Base-by-base conservation (phyloP, 2,888 invertebrate species). In the Patella caerulea region DNA sequence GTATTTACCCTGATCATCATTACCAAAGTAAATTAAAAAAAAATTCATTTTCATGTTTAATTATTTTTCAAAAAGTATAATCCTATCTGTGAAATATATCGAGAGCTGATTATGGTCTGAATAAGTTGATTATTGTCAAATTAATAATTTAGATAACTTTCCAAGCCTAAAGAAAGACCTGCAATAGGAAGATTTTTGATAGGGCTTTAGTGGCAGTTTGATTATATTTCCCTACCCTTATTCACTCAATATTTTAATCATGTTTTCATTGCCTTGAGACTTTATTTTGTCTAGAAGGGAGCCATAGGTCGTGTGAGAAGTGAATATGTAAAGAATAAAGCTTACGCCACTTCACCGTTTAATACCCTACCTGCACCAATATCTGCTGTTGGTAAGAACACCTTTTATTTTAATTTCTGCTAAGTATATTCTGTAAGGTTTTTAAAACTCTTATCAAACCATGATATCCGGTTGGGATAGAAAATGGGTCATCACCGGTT, bases 321-420 rank as follows among this genome's bases (percentile, higher is more conserved):
- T 52, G 88, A 89, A 65, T 88, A 89, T 86, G 90, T 83, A 78
- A 94, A 81, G 92, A 94, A 70, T 74, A 65, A 65, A 65, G 24
- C 14, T 14, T 65, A 24, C 24, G 24, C 19, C 14, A 65, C 19
- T 65, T 65, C 65, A 65, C 24, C 24, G 12, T 65, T 65, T 65
- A 19, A 65, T 71, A 78, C 83, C 52, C 94, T 94, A 77, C 96
- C 97, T 1, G 95, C 94, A 7, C 92, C 94, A 2, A 95, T 98
- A 54, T 95, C 96, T 0, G 95, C 95, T 74, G 94, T 97, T 71
- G 98, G 98, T 90, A 76, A 81, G 89, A 83, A 12, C 45, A 45
- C 7, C 45, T 45, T 45, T 45, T 45, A 45, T 45, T 45, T 45
- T 45, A 4, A 45, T 9, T 34, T 34, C 34, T 34, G 7, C 34